Percentiles rank a stretch among this genome's conserved stretches.
These are phyloP conservation scores for Chaetophractus vellerosus DNA, from an alignment of 2,797 vertebrate genomes.

Conservation along the genomic window DNA sequence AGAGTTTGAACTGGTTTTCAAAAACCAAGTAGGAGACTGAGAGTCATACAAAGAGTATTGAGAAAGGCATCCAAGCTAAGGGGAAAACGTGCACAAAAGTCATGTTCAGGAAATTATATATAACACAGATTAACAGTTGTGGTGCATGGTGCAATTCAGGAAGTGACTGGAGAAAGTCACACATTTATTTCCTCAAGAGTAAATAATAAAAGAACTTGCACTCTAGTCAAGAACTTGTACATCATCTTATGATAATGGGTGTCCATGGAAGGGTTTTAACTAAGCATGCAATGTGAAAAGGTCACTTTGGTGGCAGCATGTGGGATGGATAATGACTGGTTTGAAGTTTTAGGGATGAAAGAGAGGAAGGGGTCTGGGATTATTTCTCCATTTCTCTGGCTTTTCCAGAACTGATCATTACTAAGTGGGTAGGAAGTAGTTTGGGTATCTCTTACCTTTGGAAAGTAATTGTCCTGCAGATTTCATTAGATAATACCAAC, in stretches of 20 bases:
- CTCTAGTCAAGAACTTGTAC: neutral
- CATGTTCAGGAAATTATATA: neutral
- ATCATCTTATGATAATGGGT: neutral
- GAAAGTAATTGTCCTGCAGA: neutral
- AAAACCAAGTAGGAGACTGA: neutral
- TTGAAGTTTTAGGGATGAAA: neutral
- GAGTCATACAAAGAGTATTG: neutral
- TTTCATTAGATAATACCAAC: neutral
- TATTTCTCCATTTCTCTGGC: neutral
- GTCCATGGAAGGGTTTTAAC: neutral
- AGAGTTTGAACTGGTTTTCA: neutral
- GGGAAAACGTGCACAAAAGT: neutral
- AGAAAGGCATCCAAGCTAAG: neutral
- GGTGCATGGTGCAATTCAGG: too few species aligned
- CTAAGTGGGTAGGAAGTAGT: neutral
- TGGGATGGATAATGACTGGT: neutral
- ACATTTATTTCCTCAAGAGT: conserved; percentile 1
- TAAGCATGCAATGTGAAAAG: neutral
- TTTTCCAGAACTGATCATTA: conserved; percentile 26
- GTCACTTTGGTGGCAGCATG: neutral
- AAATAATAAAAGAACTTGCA: neutral
- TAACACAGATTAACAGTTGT: neutral
- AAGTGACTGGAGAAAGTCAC: neutral
- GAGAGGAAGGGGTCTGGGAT: neutral
- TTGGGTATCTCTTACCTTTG: neutral